These are phyloP conservation scores for Amblyteles armatorius DNA, from an alignment of 2,888 invertebrate species.

Conservation along the genomic window DNA sequence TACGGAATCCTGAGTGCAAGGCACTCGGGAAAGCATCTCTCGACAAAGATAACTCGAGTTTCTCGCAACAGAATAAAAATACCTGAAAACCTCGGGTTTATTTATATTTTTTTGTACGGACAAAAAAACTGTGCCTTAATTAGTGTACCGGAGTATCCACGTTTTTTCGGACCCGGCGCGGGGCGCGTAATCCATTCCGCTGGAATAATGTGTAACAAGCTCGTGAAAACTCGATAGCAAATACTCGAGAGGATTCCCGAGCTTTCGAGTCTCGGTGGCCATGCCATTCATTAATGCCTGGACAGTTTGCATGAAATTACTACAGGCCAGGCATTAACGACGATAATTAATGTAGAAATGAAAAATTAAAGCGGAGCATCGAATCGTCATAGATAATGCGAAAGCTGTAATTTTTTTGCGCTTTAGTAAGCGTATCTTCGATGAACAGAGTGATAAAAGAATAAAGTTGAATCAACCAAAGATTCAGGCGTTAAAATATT, in stretches of 20 bases:
- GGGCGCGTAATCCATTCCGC: not conserved
- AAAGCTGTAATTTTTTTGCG: not conserved
- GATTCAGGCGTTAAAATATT: no score
- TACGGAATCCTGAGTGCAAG: not conserved
- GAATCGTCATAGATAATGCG: not conserved
- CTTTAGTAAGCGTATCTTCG: no score
- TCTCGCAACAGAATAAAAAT: not conserved
- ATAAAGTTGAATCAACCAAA: no score
- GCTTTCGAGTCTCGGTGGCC: not conserved
- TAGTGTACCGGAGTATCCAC: not conserved
- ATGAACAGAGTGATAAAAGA: no score
- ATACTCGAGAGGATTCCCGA: not conserved
- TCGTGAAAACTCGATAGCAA: not conserved
- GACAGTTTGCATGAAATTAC: no score
- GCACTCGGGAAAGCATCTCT: not conserved
- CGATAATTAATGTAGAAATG: not conserved
- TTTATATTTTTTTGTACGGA: not conserved
- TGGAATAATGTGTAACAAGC: not conserved
- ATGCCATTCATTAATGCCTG: no score
- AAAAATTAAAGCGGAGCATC: not conserved
- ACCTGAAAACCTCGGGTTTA: not conserved
- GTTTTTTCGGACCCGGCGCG: not conserved
- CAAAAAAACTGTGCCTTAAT: not conserved
- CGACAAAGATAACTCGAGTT: not conserved
- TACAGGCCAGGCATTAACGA: no score